Evolutionary conservation across 2,888 invertebrate species (phyloP).

Genomic region (Nomada fabriciana): DNA sequence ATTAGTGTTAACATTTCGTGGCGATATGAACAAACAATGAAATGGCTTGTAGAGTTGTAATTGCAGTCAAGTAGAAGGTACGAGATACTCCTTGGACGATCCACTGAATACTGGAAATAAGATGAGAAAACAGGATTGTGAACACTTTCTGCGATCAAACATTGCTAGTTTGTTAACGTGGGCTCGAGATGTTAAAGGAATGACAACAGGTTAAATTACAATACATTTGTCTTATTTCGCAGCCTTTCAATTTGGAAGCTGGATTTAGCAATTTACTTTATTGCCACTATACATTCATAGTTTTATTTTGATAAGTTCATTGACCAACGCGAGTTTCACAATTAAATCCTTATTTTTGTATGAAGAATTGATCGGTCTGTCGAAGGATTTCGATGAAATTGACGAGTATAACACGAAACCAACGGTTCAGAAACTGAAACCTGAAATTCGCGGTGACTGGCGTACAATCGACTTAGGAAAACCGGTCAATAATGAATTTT

Average conservation of each 20-base stretch:
- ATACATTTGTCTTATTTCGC: neutral
- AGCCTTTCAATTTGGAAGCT: neutral
- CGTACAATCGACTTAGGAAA: constrained; percentile 35
- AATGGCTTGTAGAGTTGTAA: constrained; percentile 56
- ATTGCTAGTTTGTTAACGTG: constrained; percentile 70
- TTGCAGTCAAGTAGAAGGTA: neutral
- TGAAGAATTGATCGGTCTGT: constrained; percentile 21
- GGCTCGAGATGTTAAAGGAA: constrained; percentile 71
- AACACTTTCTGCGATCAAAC: constrained; percentile 64
- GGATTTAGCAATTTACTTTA: neutral
- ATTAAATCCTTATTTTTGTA: constrained; percentile 51
- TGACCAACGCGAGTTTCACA: constrained; percentile 67
- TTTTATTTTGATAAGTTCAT: constrained; percentile 48
- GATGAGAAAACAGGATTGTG: constrained; percentile 70
- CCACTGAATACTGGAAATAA: constrained; percentile 34
- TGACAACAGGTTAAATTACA: constrained; percentile 70
- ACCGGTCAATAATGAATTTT: neutral
- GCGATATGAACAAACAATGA: neutral
- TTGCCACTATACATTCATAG: neutral
- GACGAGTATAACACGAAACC: constrained; percentile 36
- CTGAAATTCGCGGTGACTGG: constrained; percentile 42
- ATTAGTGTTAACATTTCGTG: neutral
- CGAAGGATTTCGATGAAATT: constrained; percentile 26
- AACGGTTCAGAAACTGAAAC: constrained; percentile 29
- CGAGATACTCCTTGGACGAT: constrained; percentile 35